Percentiles rank a stretch among this genome's conserved stretches.
These are phyloP conservation scores for Cephus pulcher DNA, from an alignment of 2,888 invertebrate species.

Conservation along the genomic window DNA sequence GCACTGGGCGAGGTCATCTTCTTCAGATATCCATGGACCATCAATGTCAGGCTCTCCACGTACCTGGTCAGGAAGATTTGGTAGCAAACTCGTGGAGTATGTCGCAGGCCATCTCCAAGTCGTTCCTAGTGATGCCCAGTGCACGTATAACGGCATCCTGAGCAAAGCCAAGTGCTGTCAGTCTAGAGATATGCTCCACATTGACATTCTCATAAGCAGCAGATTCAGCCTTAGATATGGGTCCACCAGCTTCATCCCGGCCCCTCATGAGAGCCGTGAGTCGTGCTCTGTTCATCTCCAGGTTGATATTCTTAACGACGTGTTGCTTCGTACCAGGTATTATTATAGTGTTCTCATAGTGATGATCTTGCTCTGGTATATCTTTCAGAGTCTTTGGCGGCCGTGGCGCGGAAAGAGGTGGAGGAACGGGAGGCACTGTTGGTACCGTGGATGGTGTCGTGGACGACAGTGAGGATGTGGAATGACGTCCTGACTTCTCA, in stretches of 20 bases:
- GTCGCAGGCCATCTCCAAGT: constrained; percentile 95
- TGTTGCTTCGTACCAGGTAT: constrained; percentile 65
- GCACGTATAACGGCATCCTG: constrained; percentile 92
- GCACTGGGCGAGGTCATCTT: background rate
- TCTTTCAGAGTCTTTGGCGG: constrained; percentile 56
- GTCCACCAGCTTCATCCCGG: constrained; percentile 53
- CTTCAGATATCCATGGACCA: background rate
- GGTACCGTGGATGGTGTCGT: constrained; percentile 31
- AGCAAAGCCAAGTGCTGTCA: constrained; percentile 91
- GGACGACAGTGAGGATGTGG: constrained; percentile 13
- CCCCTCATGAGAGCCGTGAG: constrained; percentile 60
- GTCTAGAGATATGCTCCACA: constrained; percentile 88
- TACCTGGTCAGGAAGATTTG: constrained; percentile 68
- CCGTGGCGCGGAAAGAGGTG: constrained; percentile 55
- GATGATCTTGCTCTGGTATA: constrained; percentile 65
- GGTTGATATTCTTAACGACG: constrained; percentile 62
- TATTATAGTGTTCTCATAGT: constrained; percentile 69
- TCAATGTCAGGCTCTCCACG: background rate
- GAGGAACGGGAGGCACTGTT: constrained; percentile 57
- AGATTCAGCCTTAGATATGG: constrained; percentile 56
- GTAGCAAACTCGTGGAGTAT: constrained; percentile 91
- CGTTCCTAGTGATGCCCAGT: constrained; percentile 91
- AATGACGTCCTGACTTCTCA: constrained; percentile 46
- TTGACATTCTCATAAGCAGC: constrained; percentile 88
- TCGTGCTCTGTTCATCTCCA: constrained; percentile 55